These are phyloP conservation scores for Sceloporus undulatus DNA, from an alignment of 2,113 vertebrate genomes.

Conservation along the genomic window DNA sequence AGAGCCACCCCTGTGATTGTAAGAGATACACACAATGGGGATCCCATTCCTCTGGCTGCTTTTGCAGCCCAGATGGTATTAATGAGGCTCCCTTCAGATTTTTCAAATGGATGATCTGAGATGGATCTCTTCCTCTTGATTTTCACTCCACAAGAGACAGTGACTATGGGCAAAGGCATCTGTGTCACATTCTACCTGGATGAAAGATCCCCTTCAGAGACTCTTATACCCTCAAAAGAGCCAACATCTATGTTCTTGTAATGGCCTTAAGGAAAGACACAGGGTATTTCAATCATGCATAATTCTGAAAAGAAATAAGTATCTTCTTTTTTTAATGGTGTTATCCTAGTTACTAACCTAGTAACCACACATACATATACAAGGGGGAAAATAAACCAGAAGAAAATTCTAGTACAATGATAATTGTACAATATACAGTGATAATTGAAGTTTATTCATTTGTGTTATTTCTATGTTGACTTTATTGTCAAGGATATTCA, in stretches of 20 bases:
- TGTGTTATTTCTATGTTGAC: not conserved
- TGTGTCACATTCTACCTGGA: not conserved
- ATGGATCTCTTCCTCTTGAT: constrained; percentile 26
- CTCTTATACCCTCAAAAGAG: not conserved
- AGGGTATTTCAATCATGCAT: not conserved
- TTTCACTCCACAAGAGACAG: not conserved
- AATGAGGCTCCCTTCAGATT: constrained; percentile 26
- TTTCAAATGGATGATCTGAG: constrained; percentile 19
- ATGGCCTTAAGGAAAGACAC: not conserved
- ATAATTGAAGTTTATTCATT: not conserved
- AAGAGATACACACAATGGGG: constrained; percentile 46
- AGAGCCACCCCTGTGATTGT: constrained; percentile 10
- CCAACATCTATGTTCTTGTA: not conserved
- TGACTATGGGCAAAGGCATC: not conserved
- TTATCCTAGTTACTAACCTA: not conserved
- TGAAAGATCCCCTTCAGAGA: constrained; percentile 2
- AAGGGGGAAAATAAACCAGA: not conserved
- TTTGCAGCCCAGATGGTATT: constrained; percentile 51
- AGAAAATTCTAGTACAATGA: not conserved
- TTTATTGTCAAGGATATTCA: not conserved
- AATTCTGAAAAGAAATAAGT: not conserved
- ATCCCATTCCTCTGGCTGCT: constrained; percentile 49
- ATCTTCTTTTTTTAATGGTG: not conserved
- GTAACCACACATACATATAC: not conserved
- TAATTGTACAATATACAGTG: not conserved